Evolutionary conservation across 2,888 invertebrate species (phyloP), one percentile per base, ranked within the genome.

Genomic region (Xestia rhomboidea): DNA sequence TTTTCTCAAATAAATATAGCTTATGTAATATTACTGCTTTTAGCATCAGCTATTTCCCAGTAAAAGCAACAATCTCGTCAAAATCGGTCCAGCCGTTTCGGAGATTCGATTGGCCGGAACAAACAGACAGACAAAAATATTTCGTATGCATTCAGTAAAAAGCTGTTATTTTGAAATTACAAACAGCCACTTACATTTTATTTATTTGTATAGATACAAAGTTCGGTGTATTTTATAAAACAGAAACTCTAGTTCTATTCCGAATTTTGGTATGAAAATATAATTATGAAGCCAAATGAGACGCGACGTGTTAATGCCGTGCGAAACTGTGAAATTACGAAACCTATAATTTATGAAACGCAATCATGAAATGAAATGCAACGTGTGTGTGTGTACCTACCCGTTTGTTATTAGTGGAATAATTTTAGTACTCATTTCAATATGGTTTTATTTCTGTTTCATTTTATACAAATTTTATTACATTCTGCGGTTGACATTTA

Each of bases 291-390:
- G 64, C 49, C 38, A 73, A 84, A 82, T 69, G 80, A 64, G 77
- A 79, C 66, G 60, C 73, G 62, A 44, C 72, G 51, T 68, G 72
- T 80, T 76, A 77, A 49, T 66, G 11, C n/a, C 27, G 72, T 57
- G 70, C 62, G 79, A 69, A 77, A 34, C 60, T 64, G 69, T 79
- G 68, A 72, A 82, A 84, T 87, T 77, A 73, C 64, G 62, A 73
- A 79, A 82, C 57, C 77, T 81, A 81, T 87, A 87, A 87, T 87
- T 86, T 82, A 86, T 87, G 87, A 57, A 84, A 79, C 54, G 63
- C 74, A 87, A 87, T 87, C 77, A 80, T 44, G 79, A 80, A 77
- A 82, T 84, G 82, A 77, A 87, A 77, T 77, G 87, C 74, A 75
- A 60, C 75, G 54, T 54, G 38, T 72, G 66, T 76, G 49, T 69